phyloP scores from a whole-genome alignment of 2,113 vertebrate genomes.

The Kryptolebias marmoratus region DNA sequence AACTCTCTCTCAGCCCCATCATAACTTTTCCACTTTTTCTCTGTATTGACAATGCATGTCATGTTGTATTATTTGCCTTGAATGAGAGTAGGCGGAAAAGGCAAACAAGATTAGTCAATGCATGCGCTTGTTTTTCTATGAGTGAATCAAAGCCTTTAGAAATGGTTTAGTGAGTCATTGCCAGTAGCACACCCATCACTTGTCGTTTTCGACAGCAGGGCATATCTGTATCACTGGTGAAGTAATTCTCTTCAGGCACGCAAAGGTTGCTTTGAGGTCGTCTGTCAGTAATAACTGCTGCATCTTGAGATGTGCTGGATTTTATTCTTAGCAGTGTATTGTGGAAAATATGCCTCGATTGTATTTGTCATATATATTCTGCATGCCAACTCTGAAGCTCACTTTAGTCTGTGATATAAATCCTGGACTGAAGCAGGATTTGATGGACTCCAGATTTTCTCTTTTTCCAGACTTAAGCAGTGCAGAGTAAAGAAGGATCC shows the following conservation, averaged over 20 bases:
- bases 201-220: conserved; percentile 36
- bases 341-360: conserved; percentile 23
- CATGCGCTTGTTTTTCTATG: conserved; percentile 58
- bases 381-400: conserved; percentile 3
- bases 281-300: conserved; percentile 22
- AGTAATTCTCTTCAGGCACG: conserved; percentile 33
- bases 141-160: conserved; percentile 57
- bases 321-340: conserved; percentile 5
- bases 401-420: conserved; percentile 19
- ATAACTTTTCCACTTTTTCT: conserved; percentile 63
- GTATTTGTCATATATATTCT: conserved; percentile 5
- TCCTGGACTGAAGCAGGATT: conserved; percentile 11
- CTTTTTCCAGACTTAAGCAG: not conserved
- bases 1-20: conserved; percentile 49
- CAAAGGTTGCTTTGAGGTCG: conserved; percentile 46
- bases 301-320: conserved; percentile 13
- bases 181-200: conserved; percentile 49
- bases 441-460: not conserved
- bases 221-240: conserved; percentile 26
- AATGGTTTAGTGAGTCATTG: conserved; percentile 62
- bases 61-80: conserved; percentile 65
- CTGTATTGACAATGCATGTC: conserved; percentile 61
- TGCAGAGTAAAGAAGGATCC: not conserved
- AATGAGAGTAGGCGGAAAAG: conserved; percentile 65
- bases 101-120: conserved; percentile 69